Conservation (phyloP, 2,888 invertebrate genomes). For the Acronicta leporina region DNA sequence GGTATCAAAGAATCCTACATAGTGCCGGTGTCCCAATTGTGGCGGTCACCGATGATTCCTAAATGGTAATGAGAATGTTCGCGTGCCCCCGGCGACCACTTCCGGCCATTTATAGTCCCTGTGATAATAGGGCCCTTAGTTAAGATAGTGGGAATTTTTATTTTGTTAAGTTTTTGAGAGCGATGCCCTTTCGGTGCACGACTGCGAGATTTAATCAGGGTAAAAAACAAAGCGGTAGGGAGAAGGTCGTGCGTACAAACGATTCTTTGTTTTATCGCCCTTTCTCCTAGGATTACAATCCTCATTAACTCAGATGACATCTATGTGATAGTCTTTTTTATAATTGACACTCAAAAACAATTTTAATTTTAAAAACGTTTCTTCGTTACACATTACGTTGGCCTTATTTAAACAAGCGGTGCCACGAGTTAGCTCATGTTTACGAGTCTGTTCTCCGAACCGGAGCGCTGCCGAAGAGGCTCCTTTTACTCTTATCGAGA, state of each 20-base stretch:
- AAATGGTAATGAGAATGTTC: slow-evolving; percentile 50
- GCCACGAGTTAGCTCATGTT: slow-evolving; percentile 29
- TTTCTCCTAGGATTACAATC: slow-evolving; percentile 9
- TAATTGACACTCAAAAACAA: too few relatives aligned
- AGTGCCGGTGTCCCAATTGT: slow-evolving; percentile 34
- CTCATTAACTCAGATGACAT: background rate
- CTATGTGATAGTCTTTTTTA: too few relatives aligned
- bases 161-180: slow-evolving; percentile 37
- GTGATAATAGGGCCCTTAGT: slow-evolving; percentile 53
- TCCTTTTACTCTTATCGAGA: slow-evolving; percentile 45
- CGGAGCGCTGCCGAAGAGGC: slow-evolving; percentile 14
- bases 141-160: slow-evolving; percentile 47
- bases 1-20: slow-evolving; percentile 29
- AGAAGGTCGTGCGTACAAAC: background rate
- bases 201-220: slow-evolving; percentile 15
- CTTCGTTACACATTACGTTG: slow-evolving; percentile 4
- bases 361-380: background rate
- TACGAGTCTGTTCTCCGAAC: slow-evolving; percentile 41
- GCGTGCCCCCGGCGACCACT: slow-evolving; percentile 58
- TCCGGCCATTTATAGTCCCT: slow-evolving; percentile 61
- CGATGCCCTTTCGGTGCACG: slow-evolving; percentile 25
- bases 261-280: slow-evolving; percentile 4
- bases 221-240: slow-evolving; percentile 10
- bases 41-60: slow-evolving; percentile 34
- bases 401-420: slow-evolving; percentile 10